phyloP scores from a whole-genome alignment of 1,140 invertebrate species.

The Aphelinus certus region DNA sequence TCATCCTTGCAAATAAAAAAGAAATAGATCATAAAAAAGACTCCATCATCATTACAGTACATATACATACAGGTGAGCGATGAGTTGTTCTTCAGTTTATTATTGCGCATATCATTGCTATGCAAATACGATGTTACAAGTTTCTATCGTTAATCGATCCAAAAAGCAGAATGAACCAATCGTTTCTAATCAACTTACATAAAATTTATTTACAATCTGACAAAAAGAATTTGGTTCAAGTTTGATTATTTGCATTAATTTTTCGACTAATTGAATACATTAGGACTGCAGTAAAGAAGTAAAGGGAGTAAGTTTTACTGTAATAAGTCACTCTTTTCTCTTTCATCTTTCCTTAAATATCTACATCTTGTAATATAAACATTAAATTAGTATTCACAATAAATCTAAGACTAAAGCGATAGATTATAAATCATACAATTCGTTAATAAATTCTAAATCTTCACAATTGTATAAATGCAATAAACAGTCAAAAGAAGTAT shows the following conservation, averaged over 20 bases:
- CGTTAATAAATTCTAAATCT: constrained; percentile 16
- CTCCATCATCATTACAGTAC: constrained; percentile 20
- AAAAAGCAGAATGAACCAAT: too few species aligned
- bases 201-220: constrained; percentile 25
- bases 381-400: constrained; percentile 22
- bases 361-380: background rate
- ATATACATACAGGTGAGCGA: constrained; percentile 12
- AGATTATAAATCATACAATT: constrained; percentile 22
- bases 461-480: constrained; percentile 33
- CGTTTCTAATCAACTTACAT: constrained; percentile 9
- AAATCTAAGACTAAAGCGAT: constrained; percentile 14
- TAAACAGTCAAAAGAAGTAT: constrained; percentile 28
- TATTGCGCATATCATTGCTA: constrained; percentile 4
- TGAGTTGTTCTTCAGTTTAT: background rate
- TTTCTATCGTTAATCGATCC: background rate
- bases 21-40: constrained; percentile 16
- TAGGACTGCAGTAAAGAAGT: constrained; percentile 6
- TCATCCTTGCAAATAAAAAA: background rate
- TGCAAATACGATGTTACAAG: constrained; percentile 12
- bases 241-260: constrained; percentile 14
- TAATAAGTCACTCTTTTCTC: constrained; percentile 4
- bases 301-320: background rate
- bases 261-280: constrained; percentile 30
- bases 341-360: constrained; percentile 13
- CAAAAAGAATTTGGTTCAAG: background rate